Evolutionary conservation across 2,113 vertebrate species (phyloP).

Genomic region (Paracanthobrama guichenoti): DNA sequence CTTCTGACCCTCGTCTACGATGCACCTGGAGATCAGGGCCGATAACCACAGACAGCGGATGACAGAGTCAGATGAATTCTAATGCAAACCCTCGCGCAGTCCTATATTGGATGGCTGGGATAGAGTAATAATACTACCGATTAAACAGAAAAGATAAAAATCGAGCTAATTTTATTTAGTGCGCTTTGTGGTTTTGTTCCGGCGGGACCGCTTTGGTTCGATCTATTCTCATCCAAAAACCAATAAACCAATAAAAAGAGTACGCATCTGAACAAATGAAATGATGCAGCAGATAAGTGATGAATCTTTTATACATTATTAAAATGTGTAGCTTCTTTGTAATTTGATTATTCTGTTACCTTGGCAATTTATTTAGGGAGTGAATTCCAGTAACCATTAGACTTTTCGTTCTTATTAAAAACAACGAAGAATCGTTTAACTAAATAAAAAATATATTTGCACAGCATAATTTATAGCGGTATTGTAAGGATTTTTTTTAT

Average conservation of each 20-base stretch:
- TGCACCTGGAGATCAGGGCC: conserved; percentile 79
- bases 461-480: neutral
- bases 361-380: neutral
- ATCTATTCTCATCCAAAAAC: neutral
- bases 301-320: neutral
- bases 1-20: conserved; percentile 67
- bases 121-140: neutral
- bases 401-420: neutral
- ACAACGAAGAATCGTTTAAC: neutral
- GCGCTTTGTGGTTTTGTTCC: neutral
- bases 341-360: neutral
- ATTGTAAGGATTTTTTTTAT: neutral
- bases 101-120: neutral
- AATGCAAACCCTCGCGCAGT: neutral
- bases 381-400: neutral
- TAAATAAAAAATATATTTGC: neutral
- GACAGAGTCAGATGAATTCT: conserved; percentile 18
- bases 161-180: conserved; percentile 33
- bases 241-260: conserved; percentile 17
- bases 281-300: conserved; percentile 10
- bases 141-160: conserved; percentile 31
- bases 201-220: neutral
- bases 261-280: neutral
- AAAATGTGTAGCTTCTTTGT: neutral
- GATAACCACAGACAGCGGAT: conserved; percentile 67